These are phyloP conservation scores for Musca vetustissima DNA, from an alignment of 1,140 invertebrate genomes.

Conservation along the genomic window DNA sequence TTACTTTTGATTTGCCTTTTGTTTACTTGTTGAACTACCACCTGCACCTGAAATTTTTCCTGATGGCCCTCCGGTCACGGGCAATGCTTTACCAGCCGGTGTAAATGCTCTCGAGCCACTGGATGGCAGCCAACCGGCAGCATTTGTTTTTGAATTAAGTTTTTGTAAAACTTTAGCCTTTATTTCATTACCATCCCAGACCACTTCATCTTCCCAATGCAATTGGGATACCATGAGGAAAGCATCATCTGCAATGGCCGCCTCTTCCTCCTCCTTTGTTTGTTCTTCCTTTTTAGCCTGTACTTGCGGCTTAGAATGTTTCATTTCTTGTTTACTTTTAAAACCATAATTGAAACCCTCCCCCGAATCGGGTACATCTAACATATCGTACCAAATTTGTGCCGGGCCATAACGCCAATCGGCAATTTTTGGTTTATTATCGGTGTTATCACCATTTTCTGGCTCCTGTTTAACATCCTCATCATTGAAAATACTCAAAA, in stretches of 20 bases:
- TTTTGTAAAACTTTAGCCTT: slow-evolving; percentile 82
- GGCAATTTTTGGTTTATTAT: slow-evolving; percentile 73
- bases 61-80: slow-evolving; percentile 39
- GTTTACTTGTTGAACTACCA: slow-evolving; percentile 56
- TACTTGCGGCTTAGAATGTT: slow-evolving; percentile 40
- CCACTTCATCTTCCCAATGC: slow-evolving; percentile 97
- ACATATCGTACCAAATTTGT: slow-evolving; percentile 96
- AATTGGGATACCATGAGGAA: slow-evolving; percentile 94
- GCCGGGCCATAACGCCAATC: slow-evolving; percentile 98
- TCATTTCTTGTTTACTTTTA: slow-evolving; percentile 62
- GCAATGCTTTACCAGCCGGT: slow-evolving; percentile 74
- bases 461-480: slow-evolving; percentile 63
- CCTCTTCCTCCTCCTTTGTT: slow-evolving; percentile 11
- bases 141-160: slow-evolving; percentile 84
- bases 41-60: slow-evolving; percentile 49
- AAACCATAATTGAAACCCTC: slow-evolving; percentile 97
- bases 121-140: slow-evolving; percentile 93
- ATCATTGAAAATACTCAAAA: slow-evolving; percentile 44
- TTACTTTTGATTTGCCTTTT: slow-evolving; percentile 45
- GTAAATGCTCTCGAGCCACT: slow-evolving; percentile 88
- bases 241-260: slow-evolving; percentile 76
- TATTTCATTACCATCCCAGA: slow-evolving; percentile 96
- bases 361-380: slow-evolving; percentile 89
- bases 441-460: slow-evolving; percentile 61
- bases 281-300: not conserved